Percentiles rank a stretch among this genome's conserved stretches.
Evolutionary conservation across 2,797 vertebrate genomes (phyloP).

Genomic region (Cyprinella venusta): DNA sequence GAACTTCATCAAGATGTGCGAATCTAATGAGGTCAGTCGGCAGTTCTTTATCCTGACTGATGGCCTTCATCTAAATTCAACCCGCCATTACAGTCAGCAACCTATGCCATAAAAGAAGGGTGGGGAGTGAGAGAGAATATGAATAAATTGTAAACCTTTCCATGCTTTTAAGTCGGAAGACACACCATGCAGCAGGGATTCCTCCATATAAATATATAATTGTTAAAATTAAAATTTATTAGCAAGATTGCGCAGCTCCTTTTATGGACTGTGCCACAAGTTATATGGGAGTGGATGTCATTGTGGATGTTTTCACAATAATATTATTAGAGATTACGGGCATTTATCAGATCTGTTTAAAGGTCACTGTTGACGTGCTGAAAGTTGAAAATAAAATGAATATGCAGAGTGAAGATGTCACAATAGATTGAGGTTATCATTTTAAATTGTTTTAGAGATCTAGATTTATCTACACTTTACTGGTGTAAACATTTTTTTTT

Average conservation of each 20-base stretch:
- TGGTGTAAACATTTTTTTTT: neutral
- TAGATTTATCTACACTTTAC: neutral
- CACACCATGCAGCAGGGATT: neutral
- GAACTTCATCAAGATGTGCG: conserved; percentile 93
- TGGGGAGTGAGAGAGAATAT: neutral
- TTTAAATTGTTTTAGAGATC: neutral
- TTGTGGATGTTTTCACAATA: conserved; percentile 10
- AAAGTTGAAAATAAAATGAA: neutral
- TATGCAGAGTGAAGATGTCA: neutral
- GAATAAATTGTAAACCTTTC: conserved; percentile 23
- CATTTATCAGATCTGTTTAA: neutral
- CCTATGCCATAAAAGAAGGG: neutral
- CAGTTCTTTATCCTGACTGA: conserved; percentile 23
- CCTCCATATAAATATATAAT: conserved; percentile 28
- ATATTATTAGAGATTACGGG: conserved; percentile 5
- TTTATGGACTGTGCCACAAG: neutral
- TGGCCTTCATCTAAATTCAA: conserved; percentile 4
- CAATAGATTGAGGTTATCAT: neutral
- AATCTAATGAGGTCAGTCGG: conserved; percentile 90
- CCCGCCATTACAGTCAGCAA: neutral
- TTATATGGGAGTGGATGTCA: neutral
- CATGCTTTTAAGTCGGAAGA: conserved; percentile 14
- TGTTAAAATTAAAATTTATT: neutral
- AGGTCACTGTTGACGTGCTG: neutral
- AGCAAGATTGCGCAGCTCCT: neutral